phyloP scores from a whole-genome alignment of 2,113 vertebrate genomes.

The Lepus americanus region DNA sequence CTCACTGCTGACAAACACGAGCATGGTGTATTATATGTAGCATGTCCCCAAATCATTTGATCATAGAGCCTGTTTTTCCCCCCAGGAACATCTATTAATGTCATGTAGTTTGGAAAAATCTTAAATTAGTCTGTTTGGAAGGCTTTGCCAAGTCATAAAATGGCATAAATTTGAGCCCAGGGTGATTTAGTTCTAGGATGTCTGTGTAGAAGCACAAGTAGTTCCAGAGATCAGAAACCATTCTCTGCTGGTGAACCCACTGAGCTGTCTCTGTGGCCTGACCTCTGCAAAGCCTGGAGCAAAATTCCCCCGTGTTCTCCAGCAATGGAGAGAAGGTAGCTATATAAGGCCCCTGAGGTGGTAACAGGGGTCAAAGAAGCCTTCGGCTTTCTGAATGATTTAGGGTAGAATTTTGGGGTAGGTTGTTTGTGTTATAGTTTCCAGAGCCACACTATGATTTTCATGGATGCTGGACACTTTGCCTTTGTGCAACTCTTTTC shows the following conservation, averaged over 20 bases:
- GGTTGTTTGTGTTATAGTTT: neutral
- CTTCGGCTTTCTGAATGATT: neutral
- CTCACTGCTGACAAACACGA: constrained; percentile 17
- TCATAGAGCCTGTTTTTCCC: neutral
- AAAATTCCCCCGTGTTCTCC: neutral
- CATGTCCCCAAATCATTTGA: neutral
- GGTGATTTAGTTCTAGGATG: constrained; percentile 45
- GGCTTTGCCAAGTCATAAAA: constrained; percentile 56
- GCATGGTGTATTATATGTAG: neutral
- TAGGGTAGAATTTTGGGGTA: neutral
- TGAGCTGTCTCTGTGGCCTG: neutral
- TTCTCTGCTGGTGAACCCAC: neutral
- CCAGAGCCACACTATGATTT: neutral
- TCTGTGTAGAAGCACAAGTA: neutral
- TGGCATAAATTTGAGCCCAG: constrained; percentile 18
- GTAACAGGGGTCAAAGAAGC: neutral
- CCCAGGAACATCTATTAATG: neutral
- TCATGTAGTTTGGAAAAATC: constrained; percentile 9
- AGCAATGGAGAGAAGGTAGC: neutral
- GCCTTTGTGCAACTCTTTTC: neutral
- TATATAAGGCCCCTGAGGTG: neutral
- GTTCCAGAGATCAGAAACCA: constrained; percentile 21
- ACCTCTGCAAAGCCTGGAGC: constrained; percentile 50
- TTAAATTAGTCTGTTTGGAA: constrained; percentile 51
- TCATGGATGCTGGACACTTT: neutral